Base-by-base conservation (phyloP, 2,113 vertebrate species). In the Etheostoma spectabile region DNA sequence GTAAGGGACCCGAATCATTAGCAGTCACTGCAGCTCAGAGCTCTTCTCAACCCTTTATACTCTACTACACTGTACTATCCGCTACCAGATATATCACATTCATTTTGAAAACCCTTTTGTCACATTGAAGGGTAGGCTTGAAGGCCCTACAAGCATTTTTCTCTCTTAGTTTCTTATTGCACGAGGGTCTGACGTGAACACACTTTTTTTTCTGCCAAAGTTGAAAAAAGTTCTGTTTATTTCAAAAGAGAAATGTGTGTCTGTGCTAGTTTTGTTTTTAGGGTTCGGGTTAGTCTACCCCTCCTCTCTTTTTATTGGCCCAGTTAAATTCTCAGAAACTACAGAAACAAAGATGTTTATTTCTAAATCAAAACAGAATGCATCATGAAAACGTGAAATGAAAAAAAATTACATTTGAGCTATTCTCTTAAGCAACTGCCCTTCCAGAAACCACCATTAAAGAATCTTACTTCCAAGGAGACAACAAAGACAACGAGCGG, bases 1-100 rank as follows among this genome's bases (percentile, higher is more conserved):
- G 49, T 75, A 11, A 49, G 48, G 42, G 15, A 75, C 11, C 63
- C 18, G 42, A 62, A 62, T 80, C 38, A 65, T 64, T 51, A 65
- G 21, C 16, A 35, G 10, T 67, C 16, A 62, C 45, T 38, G 35
- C 1, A 33, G 13, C 45, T 46, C 5, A 46, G 11, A 19, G 15
- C 30, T 46, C 2, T 14, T 12, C 49, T 35, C 8, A 14, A 33
- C 19, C n/a, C n/a, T 48, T 52, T 8, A 22, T 22, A 48, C 5
- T 22, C 14, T 0, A 16, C 22, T 1, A 21, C 24, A 35, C 65
- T 59, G 12, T 33, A 65, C 35, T 30, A 8, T 35, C 11, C 35
- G 21, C 33, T n/a, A 27, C 10, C 6, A 59, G 15, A 27, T 14
- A 27, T 3, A 10, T 16, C 1, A 33, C 27, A 68, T 78, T 68